Base-by-base conservation (phyloP, 2,888 invertebrate species). In the Harpagoxenus sublaevis region DNA sequence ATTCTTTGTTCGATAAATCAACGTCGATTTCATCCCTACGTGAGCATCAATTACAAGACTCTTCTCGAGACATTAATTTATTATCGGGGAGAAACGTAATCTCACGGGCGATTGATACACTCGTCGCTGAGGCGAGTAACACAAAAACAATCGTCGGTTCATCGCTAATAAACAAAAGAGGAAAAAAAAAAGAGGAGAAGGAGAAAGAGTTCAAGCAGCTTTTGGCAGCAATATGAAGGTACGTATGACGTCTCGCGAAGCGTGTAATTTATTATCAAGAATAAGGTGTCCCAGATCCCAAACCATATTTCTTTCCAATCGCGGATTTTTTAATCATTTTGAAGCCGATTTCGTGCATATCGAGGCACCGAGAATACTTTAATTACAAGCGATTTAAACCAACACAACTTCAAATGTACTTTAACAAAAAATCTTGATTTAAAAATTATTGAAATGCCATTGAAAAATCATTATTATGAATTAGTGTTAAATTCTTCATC, bases 21-120 rank as follows among this genome's bases (percentile, higher is more conserved):
- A 93, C 89, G 92, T 93, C 92, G 88, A 93, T 92, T 92, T 92
- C 91, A 92, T 93, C 91, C 90, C 91, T 88, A 85, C 86, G 81
- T 86, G 89, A 84, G 90, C 91, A 92, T 93, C 92, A 91, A 92
- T 93, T 92, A 92, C 92, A 86, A 86, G 91, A 90, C 89, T 83
- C 84, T 85, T 89, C 87, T 87, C 89, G 91, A 89, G 90, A 89
- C 92, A 92, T 92, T 93, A 92, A 93, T 93, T 94, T 92, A 93
- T 93, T 92, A 93, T 91, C 88, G 91, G 86, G 74, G 74, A 81
- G 89, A 89, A 92, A 84, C 87, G 87, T 88, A 85, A 91, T 89
- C 89, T 86, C 88, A 60, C 84, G 87, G 84, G 90, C 90, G 91
- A 91, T 92, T 85, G 88, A 84, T 68, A 86, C 84, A 84, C 85